Evolutionary conservation across 64 coral and sea anemone genomes (phyloP), one percentile per base, ranked within the genome.

Genomic region (Pocillopora damicornis): DNA sequence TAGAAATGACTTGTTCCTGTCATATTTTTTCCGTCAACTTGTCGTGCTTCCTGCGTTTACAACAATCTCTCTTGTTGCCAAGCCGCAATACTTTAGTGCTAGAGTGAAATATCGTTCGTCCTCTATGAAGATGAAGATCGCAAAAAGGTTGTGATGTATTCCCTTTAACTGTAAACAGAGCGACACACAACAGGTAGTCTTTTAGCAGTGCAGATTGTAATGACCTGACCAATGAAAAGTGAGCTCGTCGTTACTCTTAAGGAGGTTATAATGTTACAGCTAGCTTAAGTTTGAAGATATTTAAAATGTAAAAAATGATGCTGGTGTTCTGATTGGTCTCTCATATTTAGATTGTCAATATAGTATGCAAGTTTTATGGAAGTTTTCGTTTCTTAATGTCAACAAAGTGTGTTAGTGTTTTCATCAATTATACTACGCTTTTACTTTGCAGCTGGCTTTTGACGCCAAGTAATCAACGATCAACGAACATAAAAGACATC

Each of bases 391-490:
- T 83, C 14, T 14, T 42, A 67, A 69, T 83, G 80, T 83, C 62
- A 83, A 85, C 81, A 85, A 45, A 85, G 17, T 85, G 81, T 56
- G 72, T 85, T 85, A 85, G 68, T 73, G 81, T 66, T 71, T 72
- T 72, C 12, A 85, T 85, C 81, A 85, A 85, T 85, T 85, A 85
- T 85, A 63, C 45, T 63, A 85, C 72, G 35, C 63, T 85, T 72
- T 85, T 56, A 83, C 65, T 63, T 85, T 85, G 65, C 81, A 85
- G 81, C 81, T 85, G 81, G 59, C 58, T 26, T n/a, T 73, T 63
- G 68, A 68, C n/a, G 38, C 65, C 45, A 57, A 73, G 37, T 65
- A 85, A 85, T 38, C 17, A 63, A 22, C 67, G 2, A n/a, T 42
- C 15, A 45, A 37, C 18, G 36, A 85, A 36, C 34, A 57, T 51